These are phyloP conservation scores for Prosapia bicincta DNA, from an alignment of 2,888 invertebrate species.

Conservation along the genomic window DNA sequence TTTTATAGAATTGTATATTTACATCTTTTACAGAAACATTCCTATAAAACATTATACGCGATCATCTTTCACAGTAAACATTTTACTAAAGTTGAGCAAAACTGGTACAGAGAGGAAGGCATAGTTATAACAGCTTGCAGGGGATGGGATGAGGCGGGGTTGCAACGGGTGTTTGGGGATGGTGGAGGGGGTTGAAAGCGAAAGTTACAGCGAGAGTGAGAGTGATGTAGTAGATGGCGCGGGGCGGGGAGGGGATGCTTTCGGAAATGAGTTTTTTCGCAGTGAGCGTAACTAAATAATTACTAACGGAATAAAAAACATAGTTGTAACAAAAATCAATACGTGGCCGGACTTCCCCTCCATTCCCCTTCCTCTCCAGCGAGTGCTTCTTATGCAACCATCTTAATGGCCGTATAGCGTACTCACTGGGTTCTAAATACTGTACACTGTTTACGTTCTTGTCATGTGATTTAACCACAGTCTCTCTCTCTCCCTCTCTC, in stretches of 20 bases:
- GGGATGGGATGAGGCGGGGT: conserved; percentile 5
- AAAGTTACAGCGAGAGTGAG: conserved; percentile 12
- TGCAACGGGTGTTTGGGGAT: not conserved
- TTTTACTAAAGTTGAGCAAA: not conserved
- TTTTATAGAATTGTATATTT: too few relatives aligned
- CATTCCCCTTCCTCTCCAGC: conserved; percentile 32
- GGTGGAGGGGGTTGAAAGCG: conserved; percentile 18
- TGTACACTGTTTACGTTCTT: too few relatives aligned
- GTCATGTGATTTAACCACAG: too few relatives aligned
- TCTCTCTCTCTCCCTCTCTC: too few relatives aligned
- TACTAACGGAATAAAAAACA: conserved; percentile 23
- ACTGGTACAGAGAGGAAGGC: conserved; percentile 9
- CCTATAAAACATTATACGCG: not conserved
- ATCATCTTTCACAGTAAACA: not conserved
- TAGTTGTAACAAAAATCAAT: conserved; percentile 2
- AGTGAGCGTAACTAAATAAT: conserved; percentile 18
- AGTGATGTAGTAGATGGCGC: not conserved
- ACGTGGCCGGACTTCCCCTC: conserved; percentile 26
- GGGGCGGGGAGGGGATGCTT: conserved; percentile 30
- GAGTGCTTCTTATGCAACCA: conserved; percentile 13
- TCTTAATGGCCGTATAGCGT: too few relatives aligned
- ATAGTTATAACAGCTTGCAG: conserved; percentile 3
- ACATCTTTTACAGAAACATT: not conserved
- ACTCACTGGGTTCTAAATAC: too few relatives aligned
- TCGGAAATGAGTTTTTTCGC: conserved; percentile 24